phyloP scores from a whole-genome alignment of 2,113 vertebrate species.

The Serinus canaria region DNA sequence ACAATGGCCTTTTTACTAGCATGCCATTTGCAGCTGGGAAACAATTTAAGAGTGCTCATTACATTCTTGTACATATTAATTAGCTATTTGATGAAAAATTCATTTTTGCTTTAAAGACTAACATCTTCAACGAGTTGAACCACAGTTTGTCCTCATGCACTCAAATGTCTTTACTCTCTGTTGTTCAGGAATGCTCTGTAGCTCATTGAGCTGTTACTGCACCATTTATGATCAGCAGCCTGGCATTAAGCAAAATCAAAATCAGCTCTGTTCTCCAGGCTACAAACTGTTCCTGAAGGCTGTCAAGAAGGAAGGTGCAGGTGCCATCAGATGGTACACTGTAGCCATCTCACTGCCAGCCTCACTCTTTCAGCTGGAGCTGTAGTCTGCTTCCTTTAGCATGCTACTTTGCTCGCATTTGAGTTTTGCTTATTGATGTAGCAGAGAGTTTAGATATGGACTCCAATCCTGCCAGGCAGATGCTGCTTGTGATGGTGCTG shows the following conservation, averaged over 20 bases:
- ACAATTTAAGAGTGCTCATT: background rate
- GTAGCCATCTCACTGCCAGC: background rate
- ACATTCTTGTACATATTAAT: background rate
- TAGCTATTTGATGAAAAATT: background rate
- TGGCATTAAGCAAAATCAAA: background rate
- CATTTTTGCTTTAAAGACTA: background rate
- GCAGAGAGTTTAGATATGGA: background rate
- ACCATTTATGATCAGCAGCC: background rate
- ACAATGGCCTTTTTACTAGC: background rate
- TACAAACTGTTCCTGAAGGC: background rate
- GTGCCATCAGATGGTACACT: background rate
- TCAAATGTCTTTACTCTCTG: background rate
- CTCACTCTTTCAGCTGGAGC: background rate
- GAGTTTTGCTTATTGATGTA: background rate
- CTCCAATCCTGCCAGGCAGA: background rate
- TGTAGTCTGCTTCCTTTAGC: background rate
- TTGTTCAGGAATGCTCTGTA: background rate
- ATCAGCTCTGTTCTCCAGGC: background rate
- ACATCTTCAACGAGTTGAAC: fast-evolving
- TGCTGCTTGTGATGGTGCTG: background rate
- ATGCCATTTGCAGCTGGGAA: background rate
- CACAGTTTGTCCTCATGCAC: background rate
- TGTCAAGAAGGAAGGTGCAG: background rate
- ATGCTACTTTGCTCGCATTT: background rate
- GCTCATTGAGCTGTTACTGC: background rate